phyloP scores from a whole-genome alignment of 1,140 invertebrate genomes.

The Mycetomoellerius zeteki region DNA sequence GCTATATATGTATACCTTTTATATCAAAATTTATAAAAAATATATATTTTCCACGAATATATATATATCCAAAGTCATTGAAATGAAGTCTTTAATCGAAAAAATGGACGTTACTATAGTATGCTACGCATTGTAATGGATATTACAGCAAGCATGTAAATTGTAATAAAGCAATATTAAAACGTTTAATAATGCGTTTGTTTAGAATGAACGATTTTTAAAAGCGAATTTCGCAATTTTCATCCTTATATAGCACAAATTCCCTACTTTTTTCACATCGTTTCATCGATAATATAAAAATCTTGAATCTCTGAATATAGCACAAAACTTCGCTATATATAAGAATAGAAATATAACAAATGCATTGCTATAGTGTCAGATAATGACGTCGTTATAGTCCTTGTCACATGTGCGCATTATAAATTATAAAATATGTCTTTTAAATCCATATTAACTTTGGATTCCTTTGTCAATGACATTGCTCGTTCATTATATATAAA shows the following conservation, averaged over 20 bases:
- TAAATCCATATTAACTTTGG: conserved; percentile 27
- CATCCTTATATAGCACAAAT: not conserved
- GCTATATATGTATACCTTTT: conserved; percentile 43
- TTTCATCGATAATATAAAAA: conserved; percentile 25
- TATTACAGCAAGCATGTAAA: conserved; percentile 37
- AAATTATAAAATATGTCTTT: conserved; percentile 36
- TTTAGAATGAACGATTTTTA: conserved; percentile 5
- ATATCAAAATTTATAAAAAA: conserved; percentile 73
- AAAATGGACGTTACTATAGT: conserved; percentile 15
- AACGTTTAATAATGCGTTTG: conserved; percentile 12
- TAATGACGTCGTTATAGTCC: not conserved
- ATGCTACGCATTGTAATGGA: conserved; percentile 35
- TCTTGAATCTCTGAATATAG: not conserved
- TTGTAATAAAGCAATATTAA: conserved; percentile 37
- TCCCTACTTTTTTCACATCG: not conserved
- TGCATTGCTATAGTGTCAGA: not conserved
- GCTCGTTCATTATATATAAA: conserved; percentile 45
- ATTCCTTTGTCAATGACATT: conserved; percentile 34
- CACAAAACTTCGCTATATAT: not conserved
- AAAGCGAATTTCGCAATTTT: conserved; percentile 22
- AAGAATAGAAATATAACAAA: conserved; percentile 28
- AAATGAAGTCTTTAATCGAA: conserved; percentile 58
- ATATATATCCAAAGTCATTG: conserved; percentile 21
- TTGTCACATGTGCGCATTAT: conserved; percentile 13
- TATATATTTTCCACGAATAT: conserved; percentile 66